Conservation (phyloP, 2,797 vertebrate species). For the Lycodopsis pacificus region DNA sequence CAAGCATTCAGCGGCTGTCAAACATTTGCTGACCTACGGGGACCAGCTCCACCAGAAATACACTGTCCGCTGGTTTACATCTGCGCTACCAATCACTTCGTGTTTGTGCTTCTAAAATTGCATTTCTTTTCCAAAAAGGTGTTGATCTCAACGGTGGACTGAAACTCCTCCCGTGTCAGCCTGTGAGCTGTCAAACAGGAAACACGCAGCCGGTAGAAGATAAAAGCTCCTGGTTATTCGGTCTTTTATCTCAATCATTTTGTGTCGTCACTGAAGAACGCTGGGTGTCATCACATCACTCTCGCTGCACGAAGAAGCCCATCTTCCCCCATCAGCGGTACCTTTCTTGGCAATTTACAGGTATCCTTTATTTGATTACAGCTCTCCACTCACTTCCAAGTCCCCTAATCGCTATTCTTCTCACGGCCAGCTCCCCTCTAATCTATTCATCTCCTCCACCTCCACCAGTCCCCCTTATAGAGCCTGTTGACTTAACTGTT, state of each 20-base stretch:
- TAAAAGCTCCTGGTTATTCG: slow-evolving; percentile 19
- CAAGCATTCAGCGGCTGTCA: slow-evolving; percentile 39
- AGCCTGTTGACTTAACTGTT: slow-evolving; percentile 59
- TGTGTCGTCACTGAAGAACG: slow-evolving; percentile 29
- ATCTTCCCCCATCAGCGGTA: slow-evolving; percentile 37
- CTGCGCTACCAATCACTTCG: slow-evolving; percentile 35
- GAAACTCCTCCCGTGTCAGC: slow-evolving; percentile 4
- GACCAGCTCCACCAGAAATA: slow-evolving; percentile 2
- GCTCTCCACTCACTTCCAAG: slow-evolving; percentile 14
- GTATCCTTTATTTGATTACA: slow-evolving; percentile 49
- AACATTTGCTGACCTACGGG: slow-evolving; percentile 25
- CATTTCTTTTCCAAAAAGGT: slow-evolving; percentile 22
- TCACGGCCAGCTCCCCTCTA: slow-evolving; percentile 51
- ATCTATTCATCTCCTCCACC: slow-evolving; percentile 60
- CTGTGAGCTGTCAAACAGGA: slow-evolving; percentile 24
- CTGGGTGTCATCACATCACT: slow-evolving; percentile 20
- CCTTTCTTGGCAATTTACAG: slow-evolving; percentile 29
- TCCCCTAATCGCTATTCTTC: slow-evolving; percentile 55
- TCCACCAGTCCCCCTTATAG: slow-evolving; percentile 29
- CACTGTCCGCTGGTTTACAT: background rate
- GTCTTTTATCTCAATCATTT: slow-evolving; percentile 20
- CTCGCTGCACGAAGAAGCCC: slow-evolving; percentile 32
- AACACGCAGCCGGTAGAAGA: slow-evolving; percentile 5
- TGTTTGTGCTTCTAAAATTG: slow-evolving; percentile 18
- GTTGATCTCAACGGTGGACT: slow-evolving; percentile 6